Percentiles rank a stretch among this genome's conserved stretches.
phyloP scores from a whole-genome alignment of 2,888 invertebrate genomes.

The Pristionchus exspectatus region DNA sequence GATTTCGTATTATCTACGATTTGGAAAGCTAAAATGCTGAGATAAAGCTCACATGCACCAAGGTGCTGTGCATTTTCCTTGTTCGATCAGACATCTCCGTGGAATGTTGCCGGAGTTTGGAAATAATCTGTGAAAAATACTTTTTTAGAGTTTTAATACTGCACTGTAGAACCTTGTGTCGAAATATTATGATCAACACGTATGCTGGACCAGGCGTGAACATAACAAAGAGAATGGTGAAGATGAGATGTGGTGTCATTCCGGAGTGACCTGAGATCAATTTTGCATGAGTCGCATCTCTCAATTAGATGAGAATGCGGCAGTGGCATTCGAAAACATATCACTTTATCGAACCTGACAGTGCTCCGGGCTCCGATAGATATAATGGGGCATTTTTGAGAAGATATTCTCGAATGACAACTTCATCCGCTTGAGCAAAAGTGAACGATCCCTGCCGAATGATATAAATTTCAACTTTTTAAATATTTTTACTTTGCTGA shows the following conservation, averaged over 20 bases:
- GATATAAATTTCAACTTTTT: not conserved
- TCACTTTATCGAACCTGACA: not conserved
- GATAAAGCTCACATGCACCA: no score
- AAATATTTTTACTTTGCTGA: not conserved
- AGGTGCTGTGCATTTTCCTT: slow-evolving; percentile 9
- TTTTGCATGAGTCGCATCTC: no score
- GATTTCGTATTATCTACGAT: no score
- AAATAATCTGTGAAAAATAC: no score
- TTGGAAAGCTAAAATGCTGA: no score
- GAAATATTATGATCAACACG: not conserved
- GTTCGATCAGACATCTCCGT: not conserved
- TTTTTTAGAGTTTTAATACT: no score
- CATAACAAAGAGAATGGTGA: not conserved
- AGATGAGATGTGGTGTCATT: not conserved
- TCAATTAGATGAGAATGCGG: no score
- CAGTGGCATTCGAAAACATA: no score
- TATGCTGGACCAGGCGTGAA: not conserved
- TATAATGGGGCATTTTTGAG: not conserved
- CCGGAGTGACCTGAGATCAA: slow-evolving; percentile 5
- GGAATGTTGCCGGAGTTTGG: not conserved
- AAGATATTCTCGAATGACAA: not conserved
- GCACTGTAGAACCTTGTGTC: slow-evolving; percentile 16
- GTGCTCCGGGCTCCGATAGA: not conserved
- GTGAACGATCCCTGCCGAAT: not conserved
- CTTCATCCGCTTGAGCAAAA: not conserved